Percentiles rank a stretch among this genome's conserved stretches.
phyloP scores from a whole-genome alignment of 2,888 invertebrate genomes.

The Melanostoma mellinum region DNA sequence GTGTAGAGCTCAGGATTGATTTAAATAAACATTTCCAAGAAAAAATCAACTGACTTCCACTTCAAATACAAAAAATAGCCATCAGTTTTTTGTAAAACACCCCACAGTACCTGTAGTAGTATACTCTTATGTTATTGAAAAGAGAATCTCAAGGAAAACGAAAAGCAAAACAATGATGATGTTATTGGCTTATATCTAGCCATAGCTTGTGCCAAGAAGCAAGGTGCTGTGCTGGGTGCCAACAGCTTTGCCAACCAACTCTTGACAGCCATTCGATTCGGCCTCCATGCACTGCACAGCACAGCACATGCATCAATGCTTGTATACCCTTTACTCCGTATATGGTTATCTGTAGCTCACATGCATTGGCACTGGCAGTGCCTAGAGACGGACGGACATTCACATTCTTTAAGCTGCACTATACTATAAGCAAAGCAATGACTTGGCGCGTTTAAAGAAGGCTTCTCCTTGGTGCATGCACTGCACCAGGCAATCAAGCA shows the following conservation, averaged over 20 bases:
- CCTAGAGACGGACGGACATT: constrained; percentile 33
- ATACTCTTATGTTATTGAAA: background rate
- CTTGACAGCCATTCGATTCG: constrained; percentile 59
- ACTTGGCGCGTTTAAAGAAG: constrained; percentile 32
- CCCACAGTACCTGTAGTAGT: background rate
- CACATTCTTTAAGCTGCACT: constrained; percentile 43
- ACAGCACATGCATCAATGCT: background rate
- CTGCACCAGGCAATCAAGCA: background rate
- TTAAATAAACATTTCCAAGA: too few species aligned
- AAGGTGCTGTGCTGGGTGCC: constrained; percentile 41
- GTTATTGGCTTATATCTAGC: constrained; percentile 32
- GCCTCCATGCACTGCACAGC: constrained; percentile 39
- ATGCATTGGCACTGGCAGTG: constrained; percentile 3
- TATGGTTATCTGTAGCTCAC: constrained; percentile 12
- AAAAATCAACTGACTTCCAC: too few species aligned
- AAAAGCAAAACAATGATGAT: constrained; percentile 43
- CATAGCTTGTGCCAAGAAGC: constrained; percentile 22
- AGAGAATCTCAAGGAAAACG: constrained; percentile 36
- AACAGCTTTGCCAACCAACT: constrained; percentile 62
- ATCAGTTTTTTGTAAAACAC: background rate
- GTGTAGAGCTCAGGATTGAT: too few species aligned
- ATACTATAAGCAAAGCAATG: constrained; percentile 9
- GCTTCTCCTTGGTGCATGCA: constrained; percentile 14
- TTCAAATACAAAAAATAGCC: too few species aligned
- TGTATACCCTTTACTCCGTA: background rate